Conservation (phyloP, 2,888 invertebrate genomes). For the Dorcus parallelipipedus region DNA sequence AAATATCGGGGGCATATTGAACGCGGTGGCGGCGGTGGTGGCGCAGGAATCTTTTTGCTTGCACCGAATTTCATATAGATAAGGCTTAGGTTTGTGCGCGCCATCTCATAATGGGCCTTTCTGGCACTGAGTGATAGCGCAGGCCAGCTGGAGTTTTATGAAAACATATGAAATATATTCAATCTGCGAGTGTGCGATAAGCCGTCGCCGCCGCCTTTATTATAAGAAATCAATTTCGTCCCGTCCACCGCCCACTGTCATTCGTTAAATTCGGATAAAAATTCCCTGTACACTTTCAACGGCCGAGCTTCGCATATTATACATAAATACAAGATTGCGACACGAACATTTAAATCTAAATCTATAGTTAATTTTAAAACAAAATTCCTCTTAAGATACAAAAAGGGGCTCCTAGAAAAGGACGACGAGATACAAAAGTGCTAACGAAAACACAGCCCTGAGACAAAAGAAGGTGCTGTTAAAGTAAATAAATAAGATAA, state of each 20-base stretch:
- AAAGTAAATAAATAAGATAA: too few relatives aligned
- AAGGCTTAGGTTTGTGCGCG: constrained; percentile 25
- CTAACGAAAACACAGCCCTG: too few relatives aligned
- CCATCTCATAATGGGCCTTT: constrained; percentile 33
- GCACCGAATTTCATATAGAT: constrained; percentile 25
- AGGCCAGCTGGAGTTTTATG: constrained; percentile 43
- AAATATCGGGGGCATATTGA: constrained; percentile 17
- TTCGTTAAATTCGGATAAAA: constrained; percentile 9
- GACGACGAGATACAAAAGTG: too few relatives aligned
- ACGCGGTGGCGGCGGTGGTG: constrained; percentile 2
- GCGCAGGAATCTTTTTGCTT: constrained; percentile 22
- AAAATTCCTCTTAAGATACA: too few relatives aligned
- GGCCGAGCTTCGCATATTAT: neutral
- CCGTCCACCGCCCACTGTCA: constrained; percentile 22
- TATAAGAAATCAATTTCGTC: constrained; percentile 43
- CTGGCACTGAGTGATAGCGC: constrained; percentile 46
- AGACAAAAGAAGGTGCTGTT: too few relatives aligned
- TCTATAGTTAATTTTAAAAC: too few relatives aligned
- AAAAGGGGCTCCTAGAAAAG: too few relatives aligned
- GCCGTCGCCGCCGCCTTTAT: constrained; percentile 40
- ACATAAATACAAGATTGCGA: too few relatives aligned
- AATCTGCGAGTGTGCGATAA: constrained; percentile 66
- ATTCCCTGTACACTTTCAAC: neutral
- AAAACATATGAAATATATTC: constrained; percentile 67
- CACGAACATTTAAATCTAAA: too few relatives aligned